These are phyloP conservation scores for Epirrhoe tristata DNA, from an alignment of 2,888 invertebrate species.

Conservation along the genomic window DNA sequence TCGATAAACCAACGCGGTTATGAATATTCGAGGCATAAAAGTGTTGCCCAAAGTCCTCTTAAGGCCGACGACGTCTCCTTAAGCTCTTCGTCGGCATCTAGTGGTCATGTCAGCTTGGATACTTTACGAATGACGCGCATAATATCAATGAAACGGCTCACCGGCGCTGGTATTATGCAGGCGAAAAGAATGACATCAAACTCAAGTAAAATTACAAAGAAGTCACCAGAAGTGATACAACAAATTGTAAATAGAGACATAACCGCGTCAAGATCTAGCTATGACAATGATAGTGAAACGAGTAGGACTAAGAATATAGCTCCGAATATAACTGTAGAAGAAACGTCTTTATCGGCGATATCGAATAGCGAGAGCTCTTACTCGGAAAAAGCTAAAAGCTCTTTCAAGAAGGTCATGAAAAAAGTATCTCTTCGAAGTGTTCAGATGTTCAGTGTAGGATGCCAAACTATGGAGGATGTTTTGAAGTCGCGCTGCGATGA, in stretches of 20 bases:
- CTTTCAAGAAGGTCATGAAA: slow-evolving; percentile 21
- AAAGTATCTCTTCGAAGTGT: slow-evolving; percentile 38
- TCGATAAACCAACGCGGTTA: not conserved
- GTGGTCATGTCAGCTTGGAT: slow-evolving; percentile 21
- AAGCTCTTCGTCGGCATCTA: slow-evolving; percentile 6
- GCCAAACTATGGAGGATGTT: slow-evolving; percentile 60
- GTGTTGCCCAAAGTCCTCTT: not conserved
- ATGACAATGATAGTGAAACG: slow-evolving; percentile 16
- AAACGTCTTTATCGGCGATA: slow-evolving; percentile 58
- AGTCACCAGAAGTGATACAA: not conserved
- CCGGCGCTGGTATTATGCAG: not conserved
- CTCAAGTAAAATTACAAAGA: not conserved
- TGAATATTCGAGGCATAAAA: not conserved
- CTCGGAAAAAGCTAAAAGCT: slow-evolving; percentile 11
- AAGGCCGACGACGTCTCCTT: slow-evolving; percentile 6
- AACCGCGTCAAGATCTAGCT: slow-evolving; percentile 5
- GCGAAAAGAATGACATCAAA: not conserved
- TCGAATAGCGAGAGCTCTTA: slow-evolving; percentile 48
- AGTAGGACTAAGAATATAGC: slow-evolving; percentile 7
- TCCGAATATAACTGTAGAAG: slow-evolving; percentile 48
- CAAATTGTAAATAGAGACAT: not conserved
- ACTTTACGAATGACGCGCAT: slow-evolving; percentile 15
- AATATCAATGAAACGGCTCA: slow-evolving; percentile 24
- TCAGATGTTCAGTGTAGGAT: slow-evolving; percentile 63
- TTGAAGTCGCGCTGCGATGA: slow-evolving; percentile 65